Conservation (phyloP, 2,797 vertebrate genomes). For the Gymnothorax javanicus region DNA sequence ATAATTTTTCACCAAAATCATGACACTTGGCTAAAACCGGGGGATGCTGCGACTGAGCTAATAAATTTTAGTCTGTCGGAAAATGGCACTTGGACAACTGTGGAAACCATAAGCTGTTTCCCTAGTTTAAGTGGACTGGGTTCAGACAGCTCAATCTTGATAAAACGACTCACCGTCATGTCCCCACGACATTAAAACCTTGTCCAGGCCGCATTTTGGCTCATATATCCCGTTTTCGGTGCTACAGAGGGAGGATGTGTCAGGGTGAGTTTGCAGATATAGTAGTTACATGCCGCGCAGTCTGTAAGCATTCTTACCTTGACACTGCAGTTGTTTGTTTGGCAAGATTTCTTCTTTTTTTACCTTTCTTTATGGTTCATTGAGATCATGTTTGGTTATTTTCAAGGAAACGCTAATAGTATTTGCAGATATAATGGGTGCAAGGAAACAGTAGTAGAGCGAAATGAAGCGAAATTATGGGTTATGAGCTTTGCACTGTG, state of each 20-base stretch:
- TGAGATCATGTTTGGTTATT: too few relatives aligned
- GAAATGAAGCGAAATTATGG: too few relatives aligned
- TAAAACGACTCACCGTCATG: conserved; percentile 66
- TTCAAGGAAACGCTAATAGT: too few relatives aligned
- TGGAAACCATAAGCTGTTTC: too few relatives aligned
- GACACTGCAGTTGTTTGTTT: too few relatives aligned
- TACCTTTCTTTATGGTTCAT: too few relatives aligned
- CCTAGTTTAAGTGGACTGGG: neutral
- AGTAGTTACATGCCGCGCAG: too few relatives aligned
- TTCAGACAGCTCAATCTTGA: neutral
- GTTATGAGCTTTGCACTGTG: too few relatives aligned
- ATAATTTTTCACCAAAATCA: neutral
- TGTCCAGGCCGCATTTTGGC: conserved; percentile 70
- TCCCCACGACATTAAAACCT: conserved; percentile 77
- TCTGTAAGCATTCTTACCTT: too few relatives aligned
- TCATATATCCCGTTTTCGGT: conserved; percentile 70
- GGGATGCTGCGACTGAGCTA: neutral
- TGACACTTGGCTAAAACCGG: neutral
- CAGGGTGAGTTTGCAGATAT: neutral
- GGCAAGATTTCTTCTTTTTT: too few relatives aligned
- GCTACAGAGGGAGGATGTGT: conserved; percentile 47
- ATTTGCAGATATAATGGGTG: too few relatives aligned
- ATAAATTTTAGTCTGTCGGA: neutral
- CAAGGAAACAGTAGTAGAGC: too few relatives aligned
- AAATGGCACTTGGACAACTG: neutral